Percentiles rank a stretch among this genome's conserved stretches.
phyloP scores from a whole-genome alignment of 2,113 vertebrate genomes.

The Antennarius striatus region DNA sequence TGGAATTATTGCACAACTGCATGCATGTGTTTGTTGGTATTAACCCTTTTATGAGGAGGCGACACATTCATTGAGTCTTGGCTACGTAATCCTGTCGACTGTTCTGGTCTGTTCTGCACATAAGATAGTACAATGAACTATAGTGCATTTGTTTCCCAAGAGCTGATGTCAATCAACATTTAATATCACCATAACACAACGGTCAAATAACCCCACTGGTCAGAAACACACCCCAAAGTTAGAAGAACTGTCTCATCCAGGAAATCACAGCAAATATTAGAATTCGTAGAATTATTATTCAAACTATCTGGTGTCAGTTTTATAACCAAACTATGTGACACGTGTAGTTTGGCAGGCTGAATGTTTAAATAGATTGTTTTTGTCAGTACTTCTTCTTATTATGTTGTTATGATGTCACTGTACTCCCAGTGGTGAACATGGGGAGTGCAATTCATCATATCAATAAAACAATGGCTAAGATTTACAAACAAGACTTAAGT shows the following conservation, averaged over 20 bases:
- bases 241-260: too few species aligned
- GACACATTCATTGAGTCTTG: conserved; percentile 7
- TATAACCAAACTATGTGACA: background rate
- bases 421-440: too few species aligned
- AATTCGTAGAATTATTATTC: background rate
- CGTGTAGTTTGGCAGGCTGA: too few species aligned
- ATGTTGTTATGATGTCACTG: too few species aligned
- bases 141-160: conserved; percentile 8
- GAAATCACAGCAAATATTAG: background rate
- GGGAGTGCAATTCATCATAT: too few species aligned
- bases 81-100: conserved; percentile 15
- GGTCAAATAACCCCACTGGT: too few species aligned
- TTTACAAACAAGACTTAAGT: background rate
- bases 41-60: conserved; percentile 12
- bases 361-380: too few species aligned
- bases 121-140: conserved; percentile 1
- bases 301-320: background rate
- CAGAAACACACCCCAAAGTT: too few species aligned
- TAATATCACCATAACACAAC: too few species aligned
- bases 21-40: conserved; percentile 10
- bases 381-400: background rate
- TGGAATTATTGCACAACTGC: conserved; percentile 7
- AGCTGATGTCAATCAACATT: background rate
- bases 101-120: conserved; percentile 12
- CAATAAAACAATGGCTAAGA: background rate